A percentile compares a stretch with the other conserved stretches of the same genome.
Evolutionary conservation across 2,888 invertebrate species (phyloP).

Genomic region (Escarpia spicata): DNA sequence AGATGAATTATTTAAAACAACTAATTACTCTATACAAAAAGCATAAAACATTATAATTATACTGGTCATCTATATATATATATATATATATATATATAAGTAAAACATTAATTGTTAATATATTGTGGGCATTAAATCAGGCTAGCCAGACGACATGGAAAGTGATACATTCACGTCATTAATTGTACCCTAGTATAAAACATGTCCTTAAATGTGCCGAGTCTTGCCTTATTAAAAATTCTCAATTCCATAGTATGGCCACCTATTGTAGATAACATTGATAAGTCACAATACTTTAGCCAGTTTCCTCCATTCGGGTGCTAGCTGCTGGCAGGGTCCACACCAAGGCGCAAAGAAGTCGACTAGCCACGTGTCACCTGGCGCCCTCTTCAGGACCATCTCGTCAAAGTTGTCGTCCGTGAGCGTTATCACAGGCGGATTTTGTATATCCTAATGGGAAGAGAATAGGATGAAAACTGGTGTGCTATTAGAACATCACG

Average conservation of each 20-base stretch:
- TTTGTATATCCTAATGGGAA: slow-evolving; percentile 61
- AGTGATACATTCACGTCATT: too few species aligned
- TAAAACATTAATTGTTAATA: too few species aligned
- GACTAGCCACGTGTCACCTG: slow-evolving; percentile 74
- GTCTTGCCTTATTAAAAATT: neutral
- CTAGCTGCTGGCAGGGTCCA: slow-evolving; percentile 77
- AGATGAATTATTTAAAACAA: too few species aligned
- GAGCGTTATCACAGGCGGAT: slow-evolving; percentile 71
- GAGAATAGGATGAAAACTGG: neutral
- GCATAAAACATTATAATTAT: too few species aligned
- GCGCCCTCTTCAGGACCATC: slow-evolving; percentile 69
- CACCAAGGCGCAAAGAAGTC: slow-evolving; percentile 83
- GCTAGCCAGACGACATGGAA: too few species aligned
- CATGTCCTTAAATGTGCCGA: neutral
- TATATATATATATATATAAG: too few species aligned
- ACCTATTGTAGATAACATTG: neutral
- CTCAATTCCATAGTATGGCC: neutral
- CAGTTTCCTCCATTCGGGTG: slow-evolving; percentile 75
- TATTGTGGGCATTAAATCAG: too few species aligned
- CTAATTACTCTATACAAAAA: too few species aligned
- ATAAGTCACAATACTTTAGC: slow-evolving; percentile 66
- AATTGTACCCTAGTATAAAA: too few species aligned
- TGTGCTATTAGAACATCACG: neutral
- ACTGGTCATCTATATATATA: too few species aligned
- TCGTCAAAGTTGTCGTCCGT: slow-evolving; percentile 70